Percentiles rank a stretch among this genome's conserved stretches.
These are phyloP conservation scores for Archocentrus centrarchus DNA, from an alignment of 2,113 vertebrate species.

Conservation along the genomic window DNA sequence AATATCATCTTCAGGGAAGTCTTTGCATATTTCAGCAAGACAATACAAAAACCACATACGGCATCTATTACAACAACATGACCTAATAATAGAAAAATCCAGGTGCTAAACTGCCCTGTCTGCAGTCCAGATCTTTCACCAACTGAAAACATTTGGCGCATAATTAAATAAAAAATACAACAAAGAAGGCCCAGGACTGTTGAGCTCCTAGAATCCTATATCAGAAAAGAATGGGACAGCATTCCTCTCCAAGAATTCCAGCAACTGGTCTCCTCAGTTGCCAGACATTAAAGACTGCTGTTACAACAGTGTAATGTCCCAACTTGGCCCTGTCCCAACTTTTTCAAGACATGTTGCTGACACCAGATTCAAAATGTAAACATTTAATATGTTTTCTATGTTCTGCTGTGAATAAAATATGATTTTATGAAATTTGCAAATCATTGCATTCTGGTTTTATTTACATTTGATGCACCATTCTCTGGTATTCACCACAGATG, in stretches of 20 bases:
- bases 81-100: background rate
- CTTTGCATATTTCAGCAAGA: too few relatives aligned
- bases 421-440: background rate
- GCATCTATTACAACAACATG: background rate
- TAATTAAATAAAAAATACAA: background rate
- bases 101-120: background rate
- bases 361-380: background rate
- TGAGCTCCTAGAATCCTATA: background rate
- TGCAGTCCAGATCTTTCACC: background rate
- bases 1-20: too few relatives aligned
- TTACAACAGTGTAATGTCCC: background rate
- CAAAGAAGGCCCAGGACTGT: background rate
- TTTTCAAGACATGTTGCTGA: background rate
- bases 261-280: background rate
- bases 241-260: background rate
- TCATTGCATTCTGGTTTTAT: background rate
- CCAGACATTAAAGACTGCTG: background rate
- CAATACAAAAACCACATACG: background rate
- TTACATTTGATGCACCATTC: background rate
- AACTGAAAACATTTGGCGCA: background rate
- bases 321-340: background rate
- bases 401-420: background rate
- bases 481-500: background rate
- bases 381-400: background rate
- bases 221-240: background rate